Base-by-base conservation (phyloP, 1,140 invertebrate genomes). In the Watersipora subatra region DNA sequence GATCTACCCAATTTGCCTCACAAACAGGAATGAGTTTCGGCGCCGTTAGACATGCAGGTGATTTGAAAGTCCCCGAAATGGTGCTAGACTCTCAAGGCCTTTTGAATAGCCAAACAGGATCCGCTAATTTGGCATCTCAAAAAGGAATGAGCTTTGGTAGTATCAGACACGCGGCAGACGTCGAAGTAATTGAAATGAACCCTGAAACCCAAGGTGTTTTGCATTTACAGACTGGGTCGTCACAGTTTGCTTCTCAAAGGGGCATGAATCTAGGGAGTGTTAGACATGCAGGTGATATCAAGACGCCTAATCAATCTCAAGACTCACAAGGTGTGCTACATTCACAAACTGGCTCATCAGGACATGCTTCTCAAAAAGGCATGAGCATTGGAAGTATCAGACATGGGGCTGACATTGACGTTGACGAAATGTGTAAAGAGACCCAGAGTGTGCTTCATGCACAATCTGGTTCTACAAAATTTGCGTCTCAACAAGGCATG, bases 271-370 rank as follows among this genome's bases (percentile, higher is more conserved):
- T 75, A 26, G 74, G 74, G 12, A 69, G 68, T 22, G 66, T 68
- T 1, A 67, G 74, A 26, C 75, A 76, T 57, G 66, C 74, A 56
- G 68, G 72, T n/a, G 75, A 67, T 30, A 66, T 63, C 27, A 64
- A 64, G 30, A 28, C 29, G 22, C 57, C 61, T 29, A 65, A 95
- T 78, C 91, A 93, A 76, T 80, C 95, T 57, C 85, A 87, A 67
- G 91, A 91, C 22, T 90, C 92, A 0, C 89, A 94, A 71, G 87
- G 87, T 46, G 87, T 95, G 63, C 95, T 96, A 73, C 90, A 90
- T 66, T 83, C 96, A 46, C 77, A 79, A 67, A 73, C 72, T 76
- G 93, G 93, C 57, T 90, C 89, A 68, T 96, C 96, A 83, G 95
- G 94, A 81, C 81, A 82, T 27, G 78, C 78, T 20, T 72, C 28